A percentile compares a stretch with the other conserved stretches of the same genome.
Evolutionary conservation across 2,797 vertebrate genomes (phyloP).

Genomic region (Protosalanx chinensis): DNA sequence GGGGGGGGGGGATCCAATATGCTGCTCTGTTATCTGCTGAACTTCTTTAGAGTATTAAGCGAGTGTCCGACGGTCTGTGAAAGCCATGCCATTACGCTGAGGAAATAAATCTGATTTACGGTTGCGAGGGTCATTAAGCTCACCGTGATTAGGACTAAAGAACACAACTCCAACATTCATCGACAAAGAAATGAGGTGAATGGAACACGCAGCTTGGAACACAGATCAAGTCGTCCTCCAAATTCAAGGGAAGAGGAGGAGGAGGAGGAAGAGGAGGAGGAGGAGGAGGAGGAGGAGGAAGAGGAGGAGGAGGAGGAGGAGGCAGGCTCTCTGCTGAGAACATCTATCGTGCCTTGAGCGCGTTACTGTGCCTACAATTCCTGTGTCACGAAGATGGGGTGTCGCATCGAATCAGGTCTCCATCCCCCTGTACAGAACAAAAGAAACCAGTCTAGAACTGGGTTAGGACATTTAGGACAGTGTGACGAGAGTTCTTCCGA

Average conservation of each 20-base stretch:
- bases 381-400: slow-evolving; percentile 14
- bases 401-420: slow-evolving; percentile 23
- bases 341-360: not conserved
- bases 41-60: not conserved
- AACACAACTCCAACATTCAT: slow-evolving; percentile 10
- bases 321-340: not conserved
- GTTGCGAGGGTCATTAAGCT: slow-evolving; percentile 1
- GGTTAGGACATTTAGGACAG: slow-evolving; percentile 21
- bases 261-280: not conserved
- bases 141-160: slow-evolving; percentile 10
- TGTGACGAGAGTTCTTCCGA: slow-evolving; percentile 6
- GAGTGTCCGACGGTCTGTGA: not conserved
- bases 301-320: not conserved
- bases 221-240: slow-evolving; percentile 11
- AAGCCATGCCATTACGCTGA: not conserved
- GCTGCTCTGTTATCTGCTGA: not conserved
- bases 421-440: slow-evolving; percentile 1
- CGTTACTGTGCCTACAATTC: slow-evolving; percentile 3
- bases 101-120: not conserved
- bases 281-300: too few species aligned
- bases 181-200: slow-evolving; percentile 10
- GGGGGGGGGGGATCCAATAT: too few species aligned
- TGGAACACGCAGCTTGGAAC: slow-evolving; percentile 1
- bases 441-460: slow-evolving; percentile 23
- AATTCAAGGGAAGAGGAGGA: not conserved